Evolutionary conservation across 2,888 invertebrate species (phyloP).

Genomic region (Latrodectus hesperus): DNA sequence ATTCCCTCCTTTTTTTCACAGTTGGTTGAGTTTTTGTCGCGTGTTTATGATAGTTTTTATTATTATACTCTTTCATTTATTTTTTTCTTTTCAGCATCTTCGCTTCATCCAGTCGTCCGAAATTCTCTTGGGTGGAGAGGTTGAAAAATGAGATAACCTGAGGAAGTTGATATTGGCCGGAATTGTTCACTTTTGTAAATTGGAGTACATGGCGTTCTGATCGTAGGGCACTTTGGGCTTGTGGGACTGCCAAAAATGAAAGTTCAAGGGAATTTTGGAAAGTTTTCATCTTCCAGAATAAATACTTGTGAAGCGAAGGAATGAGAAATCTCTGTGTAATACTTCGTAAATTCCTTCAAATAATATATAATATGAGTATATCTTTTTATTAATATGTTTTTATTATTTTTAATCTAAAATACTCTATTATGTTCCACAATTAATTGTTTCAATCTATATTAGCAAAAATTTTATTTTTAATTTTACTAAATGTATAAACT

Average conservation of each 20-base stretch:
- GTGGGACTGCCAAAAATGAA: not conserved
- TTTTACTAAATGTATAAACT: too few species aligned
- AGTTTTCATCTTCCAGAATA: not conserved
- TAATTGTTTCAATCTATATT: too few species aligned
- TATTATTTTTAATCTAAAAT: too few species aligned
- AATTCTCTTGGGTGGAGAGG: slow-evolving; percentile 3
- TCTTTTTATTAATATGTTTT: too few species aligned
- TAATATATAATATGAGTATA: too few species aligned
- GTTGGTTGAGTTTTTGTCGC: slow-evolving; percentile 19
- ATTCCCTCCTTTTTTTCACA: slow-evolving; percentile 35
- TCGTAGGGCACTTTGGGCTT: not conserved
- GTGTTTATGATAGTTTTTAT: slow-evolving; percentile 46
- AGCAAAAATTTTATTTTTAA: too few species aligned
- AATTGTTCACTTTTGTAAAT: not conserved
- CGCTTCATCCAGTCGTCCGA: slow-evolving; percentile 11
- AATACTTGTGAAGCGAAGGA: not conserved
- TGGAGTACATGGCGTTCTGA: not conserved
- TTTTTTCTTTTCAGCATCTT: slow-evolving; percentile 11
- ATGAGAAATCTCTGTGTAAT: too few species aligned
- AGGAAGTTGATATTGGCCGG: slow-evolving; percentile 20
- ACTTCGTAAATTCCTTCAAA: too few species aligned
- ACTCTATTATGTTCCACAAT: too few species aligned
- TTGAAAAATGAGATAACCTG: slow-evolving; percentile 23
- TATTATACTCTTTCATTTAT: not conserved
- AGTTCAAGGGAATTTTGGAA: not conserved